Conservation (phyloP, 1,140 invertebrate genomes). For the Drosophila lowei region DNA sequence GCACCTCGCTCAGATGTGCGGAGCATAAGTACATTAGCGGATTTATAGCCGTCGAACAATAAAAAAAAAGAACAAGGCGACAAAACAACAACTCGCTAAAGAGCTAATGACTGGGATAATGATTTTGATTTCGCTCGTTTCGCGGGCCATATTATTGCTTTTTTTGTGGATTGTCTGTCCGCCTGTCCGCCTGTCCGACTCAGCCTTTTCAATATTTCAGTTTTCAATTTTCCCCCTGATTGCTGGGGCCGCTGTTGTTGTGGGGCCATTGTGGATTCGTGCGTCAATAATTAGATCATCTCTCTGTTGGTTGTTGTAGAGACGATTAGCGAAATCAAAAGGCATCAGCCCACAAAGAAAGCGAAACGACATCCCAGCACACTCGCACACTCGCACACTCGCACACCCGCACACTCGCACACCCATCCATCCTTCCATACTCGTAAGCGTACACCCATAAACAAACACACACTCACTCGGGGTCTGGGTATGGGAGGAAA, state of each 20-base stretch:
- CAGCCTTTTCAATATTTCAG: constrained; percentile 59
- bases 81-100: constrained; percentile 58
- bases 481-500: constrained; percentile 8
- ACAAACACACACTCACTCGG: too few relatives aligned
- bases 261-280: constrained; percentile 61
- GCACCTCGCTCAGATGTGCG: not conserved
- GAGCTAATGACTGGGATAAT: constrained; percentile 75
- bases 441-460: too few relatives aligned
- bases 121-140: constrained; percentile 67
- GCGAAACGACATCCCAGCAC: constrained; percentile 43
- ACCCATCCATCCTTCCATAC: too few relatives aligned
- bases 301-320: constrained; percentile 66
- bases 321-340: constrained; percentile 77
- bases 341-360: constrained; percentile 60
- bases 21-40: constrained; percentile 55
- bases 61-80: constrained; percentile 42
- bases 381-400: constrained; percentile 4
- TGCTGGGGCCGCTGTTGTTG: constrained; percentile 23
- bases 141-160: constrained; percentile 41
- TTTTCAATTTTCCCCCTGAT: constrained; percentile 46
- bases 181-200: constrained; percentile 13
- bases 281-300: constrained; percentile 81
- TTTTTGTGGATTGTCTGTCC: constrained; percentile 17
- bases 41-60: constrained; percentile 56
- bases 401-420: too few relatives aligned